Evolutionary conservation across 2,113 vertebrate genomes (phyloP), one percentile per base, ranked within the genome.

Genomic region (Bubo blakistoni): DNA sequence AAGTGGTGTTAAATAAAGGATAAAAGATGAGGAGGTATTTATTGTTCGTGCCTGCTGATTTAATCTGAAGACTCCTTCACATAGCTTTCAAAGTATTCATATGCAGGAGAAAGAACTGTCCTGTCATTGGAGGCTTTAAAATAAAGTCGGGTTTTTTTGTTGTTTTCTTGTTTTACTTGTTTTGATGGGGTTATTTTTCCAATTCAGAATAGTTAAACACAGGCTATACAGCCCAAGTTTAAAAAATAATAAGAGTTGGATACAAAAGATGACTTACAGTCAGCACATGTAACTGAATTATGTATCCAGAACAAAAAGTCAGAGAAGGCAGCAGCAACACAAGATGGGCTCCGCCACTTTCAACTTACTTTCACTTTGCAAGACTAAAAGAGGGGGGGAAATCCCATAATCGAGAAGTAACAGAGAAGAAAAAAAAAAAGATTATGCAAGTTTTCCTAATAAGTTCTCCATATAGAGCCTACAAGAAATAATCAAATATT

Each of bases 351-450:
- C 20, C 4, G 2, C 20, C 47, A 81, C 42, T 88, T 63, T 18
- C 76, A 83, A 63, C 11, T 40, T 52, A 59, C 14, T 94, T 80
- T 51, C 46, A 69, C 40, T 69, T 44, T 49, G 10, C 26, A 71
- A 67, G 14, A 74, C 51, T 52, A 30, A 47, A 80, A 51, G 27
- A 19, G 4, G 0, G 1, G 2, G 9, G 4, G 10, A 38, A 17
- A 69, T 49, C 16, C 12, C 13, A 3, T 30, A 63, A 82, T 0
- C 44, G 29, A 89, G 36, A 76, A 57, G 10, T 30, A 71, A 46
- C 26, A 7, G 38, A 72, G 34, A 86, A 47, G 26, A 42, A 72
- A 11, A 40, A 70, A 70, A 66, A 76, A 34, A 67, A 32, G 7
- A 30, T 47, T 51, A 54, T 18, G 6, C 0, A 1, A 58, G 19